Evolutionary conservation across 2,797 vertebrate genomes (phyloP).

Genomic region (Gephyroberyx darwinii): DNA sequence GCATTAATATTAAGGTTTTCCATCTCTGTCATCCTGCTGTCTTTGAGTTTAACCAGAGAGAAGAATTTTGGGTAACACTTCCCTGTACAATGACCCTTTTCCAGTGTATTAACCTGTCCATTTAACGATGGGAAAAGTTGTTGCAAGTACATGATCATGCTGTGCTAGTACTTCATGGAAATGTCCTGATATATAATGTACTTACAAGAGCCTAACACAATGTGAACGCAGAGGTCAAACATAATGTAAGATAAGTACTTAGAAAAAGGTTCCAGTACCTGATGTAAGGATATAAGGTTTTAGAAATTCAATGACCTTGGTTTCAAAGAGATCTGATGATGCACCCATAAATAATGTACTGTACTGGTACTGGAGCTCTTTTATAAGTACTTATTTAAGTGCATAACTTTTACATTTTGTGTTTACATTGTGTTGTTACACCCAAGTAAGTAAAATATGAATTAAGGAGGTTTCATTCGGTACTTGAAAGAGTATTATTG

Average conservation of each 20-base stretch:
- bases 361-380: constrained; percentile 36
- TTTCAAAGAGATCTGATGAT: constrained; percentile 45
- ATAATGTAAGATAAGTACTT: constrained; percentile 31
- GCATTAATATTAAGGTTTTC: constrained; percentile 72
- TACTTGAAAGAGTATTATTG: constrained; percentile 44
- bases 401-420: constrained; percentile 6
- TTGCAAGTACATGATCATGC: constrained; percentile 45
- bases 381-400: constrained; percentile 44
- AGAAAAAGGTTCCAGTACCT: constrained; percentile 10
- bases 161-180: constrained; percentile 65
- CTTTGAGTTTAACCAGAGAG: constrained; percentile 62
- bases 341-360: constrained; percentile 16
- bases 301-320: constrained; percentile 2
- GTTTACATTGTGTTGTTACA: constrained; percentile 62
- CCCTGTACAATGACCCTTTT: constrained; percentile 70
- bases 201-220: constrained; percentile 64
- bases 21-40: constrained; percentile 65
- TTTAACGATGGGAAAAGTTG: constrained; percentile 45
- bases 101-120: constrained; percentile 75
- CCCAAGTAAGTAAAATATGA: constrained; percentile 39
- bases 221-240: constrained; percentile 66
- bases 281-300: too few relatives aligned
- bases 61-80: constrained; percentile 57
- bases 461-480: constrained; percentile 52
- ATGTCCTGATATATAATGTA: constrained; percentile 56